Evolutionary conservation across 1,140 invertebrate species (phyloP).

Genomic region (Drosophila littoralis): DNA sequence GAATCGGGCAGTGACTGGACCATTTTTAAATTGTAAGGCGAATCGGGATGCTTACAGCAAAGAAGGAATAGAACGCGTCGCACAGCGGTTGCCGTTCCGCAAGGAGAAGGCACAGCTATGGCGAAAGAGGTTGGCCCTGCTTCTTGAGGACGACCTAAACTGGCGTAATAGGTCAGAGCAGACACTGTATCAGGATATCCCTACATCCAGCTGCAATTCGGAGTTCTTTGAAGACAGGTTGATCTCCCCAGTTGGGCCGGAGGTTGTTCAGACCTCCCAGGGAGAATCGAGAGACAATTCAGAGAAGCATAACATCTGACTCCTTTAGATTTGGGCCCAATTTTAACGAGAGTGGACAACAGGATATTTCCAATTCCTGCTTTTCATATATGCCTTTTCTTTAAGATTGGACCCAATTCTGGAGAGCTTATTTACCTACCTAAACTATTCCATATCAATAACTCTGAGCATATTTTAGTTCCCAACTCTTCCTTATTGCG

Average conservation of each 20-base stretch:
- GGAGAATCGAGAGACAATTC: too few relatives aligned
- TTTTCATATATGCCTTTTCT: not conserved
- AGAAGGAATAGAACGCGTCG: too few relatives aligned
- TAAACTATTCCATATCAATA: too few relatives aligned
- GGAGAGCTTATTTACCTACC: not conserved
- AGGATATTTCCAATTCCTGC: not conserved
- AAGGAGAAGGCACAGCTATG: not conserved
- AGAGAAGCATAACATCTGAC: too few relatives aligned
- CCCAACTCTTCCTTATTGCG: too few relatives aligned
- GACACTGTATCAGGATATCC: too few relatives aligned
- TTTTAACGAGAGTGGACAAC: not conserved
- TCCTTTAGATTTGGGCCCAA: not conserved
- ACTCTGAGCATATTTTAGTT: too few relatives aligned
- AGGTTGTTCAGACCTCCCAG: too few relatives aligned
- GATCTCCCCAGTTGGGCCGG: too few relatives aligned
- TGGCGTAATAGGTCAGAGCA: not conserved
- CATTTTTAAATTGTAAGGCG: not conserved
- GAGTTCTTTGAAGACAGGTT: too few relatives aligned
- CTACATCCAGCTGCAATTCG: too few relatives aligned
- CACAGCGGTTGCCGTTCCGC: not conserved
- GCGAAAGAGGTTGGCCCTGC: not conserved
- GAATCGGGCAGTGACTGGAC: not conserved
- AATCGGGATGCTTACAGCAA: not conserved
- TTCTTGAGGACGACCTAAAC: not conserved
- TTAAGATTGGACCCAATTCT: not conserved